A percentile compares a stretch with the other conserved stretches of the same genome.
Conservation (phyloP, 2,888 invertebrate species). For the Campaea margaritaria region DNA sequence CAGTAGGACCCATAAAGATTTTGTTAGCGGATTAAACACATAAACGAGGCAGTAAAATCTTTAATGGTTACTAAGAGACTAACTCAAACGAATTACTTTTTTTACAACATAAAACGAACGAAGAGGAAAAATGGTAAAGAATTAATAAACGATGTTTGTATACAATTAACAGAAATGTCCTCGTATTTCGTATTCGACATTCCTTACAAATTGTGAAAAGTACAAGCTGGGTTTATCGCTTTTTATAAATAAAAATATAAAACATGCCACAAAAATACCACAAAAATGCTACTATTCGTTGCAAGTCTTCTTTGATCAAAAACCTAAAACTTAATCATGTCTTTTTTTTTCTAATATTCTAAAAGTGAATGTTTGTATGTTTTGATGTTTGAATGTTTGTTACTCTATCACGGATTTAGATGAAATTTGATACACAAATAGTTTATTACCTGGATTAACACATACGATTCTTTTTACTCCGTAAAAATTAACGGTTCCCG, state of each 20-base stretch:
- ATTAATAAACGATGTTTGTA: not conserved
- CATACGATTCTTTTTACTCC: too few relatives aligned
- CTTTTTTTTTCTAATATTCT: too few relatives aligned
- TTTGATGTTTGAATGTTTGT: too few relatives aligned
- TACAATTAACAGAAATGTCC: not conserved
- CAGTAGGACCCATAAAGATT: constrained; percentile 12
- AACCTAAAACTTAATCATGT: too few relatives aligned
- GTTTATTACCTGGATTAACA: too few relatives aligned
- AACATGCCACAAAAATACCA: not conserved
- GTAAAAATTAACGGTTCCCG: too few relatives aligned
- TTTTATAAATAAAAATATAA: not conserved
- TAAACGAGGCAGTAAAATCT: constrained; percentile 8
- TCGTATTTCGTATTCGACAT: not conserved
- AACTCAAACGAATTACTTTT: constrained; percentile 6
- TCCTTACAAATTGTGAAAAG: too few relatives aligned
- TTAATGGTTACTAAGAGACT: constrained; percentile 17
- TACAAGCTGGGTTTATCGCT: too few relatives aligned
- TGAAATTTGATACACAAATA: too few relatives aligned
- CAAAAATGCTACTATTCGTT: not conserved
- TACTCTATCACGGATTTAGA: too few relatives aligned
- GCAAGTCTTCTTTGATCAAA: not conserved
- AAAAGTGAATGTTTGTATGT: too few relatives aligned
- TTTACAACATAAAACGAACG: not conserved
- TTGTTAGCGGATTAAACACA: constrained; percentile 9
- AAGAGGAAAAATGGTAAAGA: too few relatives aligned